A percentile compares a stretch with the other conserved stretches of the same genome.
Conservation (phyloP, 2,797 vertebrate genomes). For the Manis crassicaudata region DNA sequence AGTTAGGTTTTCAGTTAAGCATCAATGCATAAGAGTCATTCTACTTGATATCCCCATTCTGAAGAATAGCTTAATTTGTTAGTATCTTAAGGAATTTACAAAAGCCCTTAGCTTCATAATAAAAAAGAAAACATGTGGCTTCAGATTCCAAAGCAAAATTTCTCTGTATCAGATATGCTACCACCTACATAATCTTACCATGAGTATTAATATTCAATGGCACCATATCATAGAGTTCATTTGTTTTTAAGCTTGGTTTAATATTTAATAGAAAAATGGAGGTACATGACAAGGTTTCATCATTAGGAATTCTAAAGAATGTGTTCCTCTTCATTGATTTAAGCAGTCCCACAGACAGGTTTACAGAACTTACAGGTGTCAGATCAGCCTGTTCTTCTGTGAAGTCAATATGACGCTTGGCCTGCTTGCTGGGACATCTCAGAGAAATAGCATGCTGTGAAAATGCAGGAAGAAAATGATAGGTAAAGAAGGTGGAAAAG, state of each 20-base stretch:
- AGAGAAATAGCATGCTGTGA: conserved; percentile 91
- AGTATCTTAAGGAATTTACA: conserved; percentile 34
- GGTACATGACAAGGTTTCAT: conserved; percentile 21
- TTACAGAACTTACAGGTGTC: conserved; percentile 90
- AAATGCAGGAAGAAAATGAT: conserved; percentile 78
- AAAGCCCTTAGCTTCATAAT: conserved; percentile 18
- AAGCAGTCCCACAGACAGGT: not conserved
- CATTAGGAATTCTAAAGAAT: conserved; percentile 40
- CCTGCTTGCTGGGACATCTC: conserved; percentile 87
- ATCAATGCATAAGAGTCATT: not conserved
- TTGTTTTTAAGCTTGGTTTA: conserved; percentile 47
- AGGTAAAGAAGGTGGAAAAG: conserved; percentile 70
- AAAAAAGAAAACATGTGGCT: not conserved
- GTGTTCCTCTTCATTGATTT: not conserved
- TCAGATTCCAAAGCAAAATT: conserved; percentile 5
- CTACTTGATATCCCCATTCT: not conserved
- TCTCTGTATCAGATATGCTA: not conserved
- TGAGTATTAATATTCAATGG: not conserved
- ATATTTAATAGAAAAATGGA: conserved; percentile 48
- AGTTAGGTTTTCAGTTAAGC: conserved; percentile 11
- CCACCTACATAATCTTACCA: not conserved
- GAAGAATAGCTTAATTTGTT: conserved; percentile 23
- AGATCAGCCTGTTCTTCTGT: conserved; percentile 88
- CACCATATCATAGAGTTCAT: not conserved
- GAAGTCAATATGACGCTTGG: conserved; percentile 90